Evolutionary conservation across 2,888 invertebrate genomes (phyloP).

Genomic region (Nowickia ferox): DNA sequence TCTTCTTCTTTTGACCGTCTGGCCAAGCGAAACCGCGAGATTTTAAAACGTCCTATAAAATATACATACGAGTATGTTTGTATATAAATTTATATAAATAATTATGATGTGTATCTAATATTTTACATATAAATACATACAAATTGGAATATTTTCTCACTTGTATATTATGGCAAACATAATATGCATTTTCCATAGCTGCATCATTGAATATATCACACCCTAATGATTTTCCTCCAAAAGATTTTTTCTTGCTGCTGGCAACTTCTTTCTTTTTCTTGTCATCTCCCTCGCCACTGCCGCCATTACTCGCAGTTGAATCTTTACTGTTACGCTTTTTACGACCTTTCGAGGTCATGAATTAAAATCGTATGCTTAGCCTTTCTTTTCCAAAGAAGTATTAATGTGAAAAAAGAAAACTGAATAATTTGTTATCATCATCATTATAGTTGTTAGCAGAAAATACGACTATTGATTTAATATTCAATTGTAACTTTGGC

Average conservation of each 20-base stretch:
- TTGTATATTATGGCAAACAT: slow-evolving; percentile 96
- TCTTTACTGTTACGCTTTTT: slow-evolving; percentile 85
- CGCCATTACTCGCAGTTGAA: slow-evolving; percentile 79
- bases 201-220: slow-evolving; percentile 94
- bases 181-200: slow-evolving; percentile 97
- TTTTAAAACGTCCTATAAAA: slow-evolving; percentile 89
- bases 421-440: no score
- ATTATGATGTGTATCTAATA: background rate
- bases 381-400: background rate
- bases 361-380: background rate
- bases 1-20: slow-evolving; percentile 93
- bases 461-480: background rate
- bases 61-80: no score
- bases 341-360: slow-evolving; percentile 84
- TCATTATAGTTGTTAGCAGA: background rate
- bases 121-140: background rate
- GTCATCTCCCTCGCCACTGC: slow-evolving; percentile 80
- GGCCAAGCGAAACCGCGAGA: slow-evolving; percentile 95
- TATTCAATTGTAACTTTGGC: slow-evolving; percentile 18
- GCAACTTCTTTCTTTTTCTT: slow-evolving; percentile 84
- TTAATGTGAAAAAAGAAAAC: no score
- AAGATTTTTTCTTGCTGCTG: slow-evolving; percentile 83
- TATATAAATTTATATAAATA: slow-evolving; percentile 20
- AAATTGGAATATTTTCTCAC: slow-evolving; percentile 81
- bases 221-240: slow-evolving; percentile 86